Percentiles rank a stretch among this genome's conserved stretches.
Evolutionary conservation across 2,888 invertebrate genomes (phyloP).

Genomic region (Anoncus sp.): DNA sequence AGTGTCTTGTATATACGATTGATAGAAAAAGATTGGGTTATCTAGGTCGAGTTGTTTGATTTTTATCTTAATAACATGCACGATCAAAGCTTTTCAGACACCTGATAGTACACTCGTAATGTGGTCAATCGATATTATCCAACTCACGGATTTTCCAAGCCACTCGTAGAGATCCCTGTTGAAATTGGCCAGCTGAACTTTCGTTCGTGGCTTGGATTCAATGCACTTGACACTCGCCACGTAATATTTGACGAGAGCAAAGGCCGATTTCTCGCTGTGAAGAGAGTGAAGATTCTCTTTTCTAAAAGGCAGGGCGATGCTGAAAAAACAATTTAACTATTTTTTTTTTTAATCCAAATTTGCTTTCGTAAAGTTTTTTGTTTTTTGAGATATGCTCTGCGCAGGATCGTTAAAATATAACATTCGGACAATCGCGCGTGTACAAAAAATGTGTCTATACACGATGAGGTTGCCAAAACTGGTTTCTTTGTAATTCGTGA

Average conservation of each 20-base stretch:
- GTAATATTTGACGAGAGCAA: slow-evolving; percentile 85
- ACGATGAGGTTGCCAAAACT: too few species aligned
- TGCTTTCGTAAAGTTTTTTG: not conserved
- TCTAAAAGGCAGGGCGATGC: slow-evolving; percentile 87
- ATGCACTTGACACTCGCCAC: slow-evolving; percentile 85
- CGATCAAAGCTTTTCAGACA: too few species aligned
- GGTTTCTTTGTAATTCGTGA: too few species aligned
- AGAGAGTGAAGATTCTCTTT: slow-evolving; percentile 84
- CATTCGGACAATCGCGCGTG: too few species aligned
- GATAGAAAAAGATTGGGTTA: too few species aligned
- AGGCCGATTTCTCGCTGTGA: slow-evolving; percentile 81
- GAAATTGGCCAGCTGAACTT: slow-evolving; percentile 80
- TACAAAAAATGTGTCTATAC: too few species aligned
- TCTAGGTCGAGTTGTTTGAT: too few species aligned
- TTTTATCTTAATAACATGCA: too few species aligned
- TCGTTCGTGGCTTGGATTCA: slow-evolving; percentile 78
- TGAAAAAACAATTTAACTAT: slow-evolving; percentile 57
- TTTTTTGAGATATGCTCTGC: not conserved
- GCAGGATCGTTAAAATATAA: too few species aligned
- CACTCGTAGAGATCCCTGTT: slow-evolving; percentile 85
- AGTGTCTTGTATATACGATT: too few species aligned
- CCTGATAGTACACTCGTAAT: not conserved
- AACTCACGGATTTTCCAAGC: slow-evolving; percentile 83
- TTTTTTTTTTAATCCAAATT: not conserved
- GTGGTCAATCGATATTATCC: not conserved